Conservation (phyloP, 2,888 invertebrate species). For the Xylocampa areola region DNA sequence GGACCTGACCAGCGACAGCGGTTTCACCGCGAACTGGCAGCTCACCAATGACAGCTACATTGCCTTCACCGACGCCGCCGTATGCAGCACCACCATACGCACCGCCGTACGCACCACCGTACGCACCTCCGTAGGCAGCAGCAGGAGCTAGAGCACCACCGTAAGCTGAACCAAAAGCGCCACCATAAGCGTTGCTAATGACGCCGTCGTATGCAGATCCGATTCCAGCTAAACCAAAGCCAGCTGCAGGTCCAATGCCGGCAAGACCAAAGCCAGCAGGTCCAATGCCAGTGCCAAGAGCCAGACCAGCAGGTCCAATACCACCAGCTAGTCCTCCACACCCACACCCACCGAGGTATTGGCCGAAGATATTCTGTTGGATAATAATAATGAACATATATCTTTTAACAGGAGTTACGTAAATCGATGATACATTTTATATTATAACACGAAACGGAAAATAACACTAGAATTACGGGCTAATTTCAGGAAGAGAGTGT, state of each 20-base stretch:
- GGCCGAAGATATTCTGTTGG: conserved; percentile 16
- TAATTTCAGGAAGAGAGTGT: too few species aligned
- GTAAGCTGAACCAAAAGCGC: too few species aligned
- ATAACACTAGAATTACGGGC: too few species aligned
- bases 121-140: conserved; percentile 17
- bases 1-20: conserved; percentile 35
- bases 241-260: too few species aligned
- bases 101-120: conserved; percentile 1
- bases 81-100: conserved; percentile 10
- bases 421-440: too few species aligned
- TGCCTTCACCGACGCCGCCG: conserved; percentile 47
- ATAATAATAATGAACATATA: neutral
- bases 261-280: neutral
- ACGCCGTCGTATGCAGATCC: too few species aligned
- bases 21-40: conserved; percentile 40
- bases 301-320: conserved; percentile 11
- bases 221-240: too few species aligned
- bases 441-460: too few species aligned
- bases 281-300: neutral
- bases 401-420: too few species aligned
- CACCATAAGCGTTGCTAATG: too few species aligned
- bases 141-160: neutral
- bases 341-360: conserved; percentile 4
- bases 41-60: conserved; percentile 40
- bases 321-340: conserved; percentile 13